Evolutionary conservation across 2,797 vertebrate species (phyloP).

Genomic region (Petrocephalus schoutedeni): DNA sequence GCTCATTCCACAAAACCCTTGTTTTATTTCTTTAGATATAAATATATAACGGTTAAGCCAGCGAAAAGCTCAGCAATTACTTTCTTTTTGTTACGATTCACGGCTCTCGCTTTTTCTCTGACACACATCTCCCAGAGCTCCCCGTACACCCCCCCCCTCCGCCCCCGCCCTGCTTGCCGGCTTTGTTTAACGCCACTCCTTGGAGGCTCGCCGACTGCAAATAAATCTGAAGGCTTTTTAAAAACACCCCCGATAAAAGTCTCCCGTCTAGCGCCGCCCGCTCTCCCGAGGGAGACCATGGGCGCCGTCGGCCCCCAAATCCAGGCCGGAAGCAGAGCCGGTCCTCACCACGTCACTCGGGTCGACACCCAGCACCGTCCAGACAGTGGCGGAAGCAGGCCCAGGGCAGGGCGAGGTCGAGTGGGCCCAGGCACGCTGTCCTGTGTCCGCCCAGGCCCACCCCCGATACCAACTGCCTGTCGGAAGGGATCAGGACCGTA

Average conservation of each 20-base stretch:
- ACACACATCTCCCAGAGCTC: background rate
- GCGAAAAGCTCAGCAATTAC: conserved; percentile 10
- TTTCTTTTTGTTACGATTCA: conserved; percentile 4
- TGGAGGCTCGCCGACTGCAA: conserved; percentile 15
- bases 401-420: background rate
- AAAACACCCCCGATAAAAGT: conserved; percentile 17
- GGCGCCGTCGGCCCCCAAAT: background rate
- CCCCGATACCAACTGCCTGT: background rate
- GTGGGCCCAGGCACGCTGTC: background rate
- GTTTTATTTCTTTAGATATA: background rate
- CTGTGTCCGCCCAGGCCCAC: background rate
- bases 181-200: conserved; percentile 21
- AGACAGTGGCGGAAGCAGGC: background rate
- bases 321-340: background rate
- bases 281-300: conserved; percentile 6
- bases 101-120: background rate
- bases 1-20: too few relatives aligned
- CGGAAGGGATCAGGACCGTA: background rate
- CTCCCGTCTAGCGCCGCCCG: background rate
- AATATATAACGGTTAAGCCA: background rate
- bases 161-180: conserved; percentile 20
- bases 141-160: background rate
- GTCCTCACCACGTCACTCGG: background rate
- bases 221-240: conserved; percentile 14
- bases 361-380: background rate